Conservation (phyloP, 2,888 invertebrate genomes). For the Meandrusa payeni region DNA sequence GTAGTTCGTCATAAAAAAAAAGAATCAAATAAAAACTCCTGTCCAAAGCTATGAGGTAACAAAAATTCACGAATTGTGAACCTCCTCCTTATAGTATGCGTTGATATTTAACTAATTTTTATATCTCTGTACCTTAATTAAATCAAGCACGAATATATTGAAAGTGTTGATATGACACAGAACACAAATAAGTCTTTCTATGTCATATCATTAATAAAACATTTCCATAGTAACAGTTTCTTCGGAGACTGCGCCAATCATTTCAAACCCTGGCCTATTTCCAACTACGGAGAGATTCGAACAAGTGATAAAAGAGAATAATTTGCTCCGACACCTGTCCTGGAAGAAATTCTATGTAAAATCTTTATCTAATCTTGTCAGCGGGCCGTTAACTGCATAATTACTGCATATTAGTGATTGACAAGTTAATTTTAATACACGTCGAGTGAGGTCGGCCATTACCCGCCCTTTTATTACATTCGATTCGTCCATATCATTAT, state of each 20-base stretch:
- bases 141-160: neutral
- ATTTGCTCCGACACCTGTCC: slow-evolving; percentile 21
- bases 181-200: slow-evolving; percentile 16
- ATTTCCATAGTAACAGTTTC: slow-evolving; percentile 14
- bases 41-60: no score
- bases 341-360: slow-evolving; percentile 11
- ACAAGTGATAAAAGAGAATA: slow-evolving; percentile 15
- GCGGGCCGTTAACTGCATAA: slow-evolving; percentile 15
- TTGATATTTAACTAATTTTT: no score
- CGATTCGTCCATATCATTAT: slow-evolving; percentile 9
- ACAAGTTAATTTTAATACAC: slow-evolving; percentile 14
- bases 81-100: no score
- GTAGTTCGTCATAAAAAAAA: no score
- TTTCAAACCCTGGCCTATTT: slow-evolving; percentile 21
- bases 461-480: slow-evolving; percentile 16
- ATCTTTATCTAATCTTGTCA: slow-evolving; percentile 18
- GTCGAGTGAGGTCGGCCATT: slow-evolving; percentile 13
- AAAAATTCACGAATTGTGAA: no score
- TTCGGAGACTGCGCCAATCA: slow-evolving; percentile 19
- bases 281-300: slow-evolving; percentile 23
- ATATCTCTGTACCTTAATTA: no score
- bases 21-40: no score
- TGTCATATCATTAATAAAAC: slow-evolving; percentile 21
- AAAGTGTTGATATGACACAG: neutral
- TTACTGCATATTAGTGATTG: slow-evolving; percentile 21